Evolutionary conservation across 1,140 invertebrate genomes (phyloP), one percentile per base, ranked within the genome.

Genomic region (Aphelenchoides besseyi): DNA sequence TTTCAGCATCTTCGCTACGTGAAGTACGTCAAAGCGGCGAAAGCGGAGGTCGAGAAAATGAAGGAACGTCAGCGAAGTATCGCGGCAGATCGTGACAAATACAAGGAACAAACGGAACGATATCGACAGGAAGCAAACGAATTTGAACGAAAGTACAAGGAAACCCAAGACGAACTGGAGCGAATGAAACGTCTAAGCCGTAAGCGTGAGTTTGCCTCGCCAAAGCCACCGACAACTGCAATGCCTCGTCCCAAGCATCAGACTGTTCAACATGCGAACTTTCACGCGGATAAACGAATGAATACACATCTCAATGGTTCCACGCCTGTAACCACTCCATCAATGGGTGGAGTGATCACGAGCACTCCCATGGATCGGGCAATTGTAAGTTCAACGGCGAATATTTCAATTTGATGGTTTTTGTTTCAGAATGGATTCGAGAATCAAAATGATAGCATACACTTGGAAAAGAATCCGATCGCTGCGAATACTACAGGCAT

Each of bases 351-450:
- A 30, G 64, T 67, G 3, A 23, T 54, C 23, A 28, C 29, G 28
- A 69, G 68, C 30, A 69, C 68, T 1, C 68, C 68, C 0, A 59
- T 64, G 23, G 68, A 69, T 33, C 33, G 35, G 26, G 52, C 54
- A 37, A 1, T 69, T 33, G 5, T 69, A 16, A 9, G 33, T 64
- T 69, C 2, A 1, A n/a, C n/a, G n/a, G n/a, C n/a, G n/a, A n/a
- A 0, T 1, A 28, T 68, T 68, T 54, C 8, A 0, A 23, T 68
- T 68, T 23, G 16, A n/a, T 61, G n/a, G 18, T n/a, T 30, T 29
- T 61, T n/a, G 16, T 61, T 61, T 30, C 30, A 18, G 59, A 61
- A 68, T 28, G 52, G 23, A 36, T 62, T 62, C 48, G 26, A 26
- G 37, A 68, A 68, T 16, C n/a, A n/a, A n/a, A 9, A 5, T 5